A percentile compares a stretch with the other conserved stretches of the same genome.
These are phyloP conservation scores for Agrochola lota DNA, from an alignment of 2,888 invertebrate genomes.

Conservation along the genomic window DNA sequence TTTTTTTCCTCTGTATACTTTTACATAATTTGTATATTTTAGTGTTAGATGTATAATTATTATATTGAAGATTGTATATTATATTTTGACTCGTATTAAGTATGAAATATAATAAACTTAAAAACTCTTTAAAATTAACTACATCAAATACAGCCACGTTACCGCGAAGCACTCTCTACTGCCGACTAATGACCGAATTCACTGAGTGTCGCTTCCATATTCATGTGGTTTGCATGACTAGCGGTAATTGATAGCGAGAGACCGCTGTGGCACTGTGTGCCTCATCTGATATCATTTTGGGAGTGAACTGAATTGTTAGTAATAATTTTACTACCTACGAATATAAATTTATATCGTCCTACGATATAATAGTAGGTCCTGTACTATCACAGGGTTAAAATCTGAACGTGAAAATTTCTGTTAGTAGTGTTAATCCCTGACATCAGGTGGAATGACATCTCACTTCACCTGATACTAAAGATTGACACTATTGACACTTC, in stretches of 20 bases:
- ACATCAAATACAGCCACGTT: conserved; percentile 48
- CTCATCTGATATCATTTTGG: conserved; percentile 23
- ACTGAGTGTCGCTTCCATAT: conserved; percentile 81
- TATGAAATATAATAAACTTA: too few relatives aligned
- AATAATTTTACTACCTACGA: background rate
- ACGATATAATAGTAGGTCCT: background rate
- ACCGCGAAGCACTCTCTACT: conserved; percentile 58
- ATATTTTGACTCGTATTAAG: too few relatives aligned
- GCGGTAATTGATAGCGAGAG: conserved; percentile 79
- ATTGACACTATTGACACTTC: too few relatives aligned
- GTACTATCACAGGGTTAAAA: background rate
- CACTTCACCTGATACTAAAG: too few relatives aligned
- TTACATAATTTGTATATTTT: too few relatives aligned
- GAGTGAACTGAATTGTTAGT: background rate
- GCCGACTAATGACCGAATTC: conserved; percentile 80
- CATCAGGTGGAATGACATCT: too few relatives aligned
- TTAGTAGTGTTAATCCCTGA: too few relatives aligned
- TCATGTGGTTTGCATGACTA: conserved; percentile 76
- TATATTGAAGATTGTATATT: too few relatives aligned
- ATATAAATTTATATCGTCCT: too few relatives aligned
- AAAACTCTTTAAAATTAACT: background rate
- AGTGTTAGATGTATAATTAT: too few relatives aligned
- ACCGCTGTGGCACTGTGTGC: conserved; percentile 10
- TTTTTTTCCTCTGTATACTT: too few relatives aligned
- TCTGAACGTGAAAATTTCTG: too few relatives aligned